Conservation (phyloP, 2,797 vertebrate genomes). For the Eurystomus glaucurus region DNA sequence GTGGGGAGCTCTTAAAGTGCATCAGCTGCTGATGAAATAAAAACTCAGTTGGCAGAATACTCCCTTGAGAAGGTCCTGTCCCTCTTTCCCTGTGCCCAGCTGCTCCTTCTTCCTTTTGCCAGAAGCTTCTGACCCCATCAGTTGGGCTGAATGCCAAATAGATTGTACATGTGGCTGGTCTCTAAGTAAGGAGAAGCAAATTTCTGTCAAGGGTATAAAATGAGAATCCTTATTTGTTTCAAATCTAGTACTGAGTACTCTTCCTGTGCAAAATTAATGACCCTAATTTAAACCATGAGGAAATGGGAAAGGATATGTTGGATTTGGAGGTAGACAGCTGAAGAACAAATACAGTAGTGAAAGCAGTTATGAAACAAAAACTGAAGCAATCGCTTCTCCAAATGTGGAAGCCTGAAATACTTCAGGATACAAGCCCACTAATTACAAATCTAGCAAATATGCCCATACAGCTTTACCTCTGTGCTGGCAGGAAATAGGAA, state of each 20-base stretch:
- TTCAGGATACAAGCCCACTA: constrained; percentile 49
- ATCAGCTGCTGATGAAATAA: constrained; percentile 35
- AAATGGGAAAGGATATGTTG: constrained; percentile 24
- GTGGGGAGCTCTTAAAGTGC: background rate
- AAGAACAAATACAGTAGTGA: constrained; percentile 61
- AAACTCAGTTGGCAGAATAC: constrained; percentile 5
- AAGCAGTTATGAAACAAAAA: constrained; percentile 54
- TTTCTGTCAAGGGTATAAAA: constrained; percentile 10
- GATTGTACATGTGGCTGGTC: background rate
- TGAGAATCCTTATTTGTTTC: constrained; percentile 25
- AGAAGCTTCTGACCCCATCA: constrained; percentile 24
- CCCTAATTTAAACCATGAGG: constrained; percentile 13
- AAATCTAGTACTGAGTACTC: background rate
- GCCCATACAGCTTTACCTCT: constrained; percentile 40
- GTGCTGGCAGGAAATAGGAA: constrained; percentile 54
- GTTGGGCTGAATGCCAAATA: constrained; percentile 22
- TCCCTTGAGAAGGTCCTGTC: background rate
- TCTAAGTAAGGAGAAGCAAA: constrained; percentile 6
- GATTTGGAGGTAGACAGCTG: constrained; percentile 38
- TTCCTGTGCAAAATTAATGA: background rate
- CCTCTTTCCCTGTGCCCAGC: background rate
- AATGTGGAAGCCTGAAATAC: constrained; percentile 37
- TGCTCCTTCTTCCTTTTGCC: constrained; percentile 20
- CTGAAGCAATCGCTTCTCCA: constrained; percentile 53
- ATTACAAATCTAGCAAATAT: constrained; percentile 39